Conservation (phyloP, 2,113 vertebrate species). For the Nasalis larvatus region DNA sequence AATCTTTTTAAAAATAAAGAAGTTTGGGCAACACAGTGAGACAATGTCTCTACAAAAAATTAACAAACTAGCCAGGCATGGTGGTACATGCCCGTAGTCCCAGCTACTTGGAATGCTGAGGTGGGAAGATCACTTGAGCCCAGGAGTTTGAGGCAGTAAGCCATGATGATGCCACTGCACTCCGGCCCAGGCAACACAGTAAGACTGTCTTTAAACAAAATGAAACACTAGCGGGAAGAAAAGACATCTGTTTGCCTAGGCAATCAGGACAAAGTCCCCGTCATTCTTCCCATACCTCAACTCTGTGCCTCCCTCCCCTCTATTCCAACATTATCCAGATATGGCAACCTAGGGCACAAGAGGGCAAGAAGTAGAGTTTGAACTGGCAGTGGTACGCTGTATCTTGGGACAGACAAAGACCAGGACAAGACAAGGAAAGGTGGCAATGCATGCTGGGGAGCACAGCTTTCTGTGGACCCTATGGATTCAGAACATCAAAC, state of each 20-base stretch:
- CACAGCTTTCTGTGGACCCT: not conserved
- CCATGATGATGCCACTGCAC: too few relatives aligned
- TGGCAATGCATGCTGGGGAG: not conserved
- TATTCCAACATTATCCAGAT: not conserved
- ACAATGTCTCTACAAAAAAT: too few relatives aligned
- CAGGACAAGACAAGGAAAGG: not conserved
- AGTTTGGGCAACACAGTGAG: too few relatives aligned
- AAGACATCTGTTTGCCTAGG: not conserved
- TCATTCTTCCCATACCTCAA: not conserved
- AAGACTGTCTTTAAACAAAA: not conserved
- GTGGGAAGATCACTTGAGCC: too few relatives aligned
- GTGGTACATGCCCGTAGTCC: too few relatives aligned
- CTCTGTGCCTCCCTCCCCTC: not conserved
- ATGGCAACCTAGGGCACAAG: not conserved
- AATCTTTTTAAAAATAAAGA: not conserved
- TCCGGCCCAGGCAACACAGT: too few relatives aligned
- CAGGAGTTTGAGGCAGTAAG: too few relatives aligned
- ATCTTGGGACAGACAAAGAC: not conserved
- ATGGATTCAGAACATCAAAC: not conserved
- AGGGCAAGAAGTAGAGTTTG: not conserved
- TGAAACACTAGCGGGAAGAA: not conserved
- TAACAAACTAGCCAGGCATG: too few relatives aligned
- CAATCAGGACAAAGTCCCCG: not conserved
- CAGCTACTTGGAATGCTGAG: too few relatives aligned
- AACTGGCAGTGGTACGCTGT: not conserved